These are phyloP conservation scores for Phthorimaea operculella DNA, from an alignment of 1,140 invertebrate species.

Conservation along the genomic window DNA sequence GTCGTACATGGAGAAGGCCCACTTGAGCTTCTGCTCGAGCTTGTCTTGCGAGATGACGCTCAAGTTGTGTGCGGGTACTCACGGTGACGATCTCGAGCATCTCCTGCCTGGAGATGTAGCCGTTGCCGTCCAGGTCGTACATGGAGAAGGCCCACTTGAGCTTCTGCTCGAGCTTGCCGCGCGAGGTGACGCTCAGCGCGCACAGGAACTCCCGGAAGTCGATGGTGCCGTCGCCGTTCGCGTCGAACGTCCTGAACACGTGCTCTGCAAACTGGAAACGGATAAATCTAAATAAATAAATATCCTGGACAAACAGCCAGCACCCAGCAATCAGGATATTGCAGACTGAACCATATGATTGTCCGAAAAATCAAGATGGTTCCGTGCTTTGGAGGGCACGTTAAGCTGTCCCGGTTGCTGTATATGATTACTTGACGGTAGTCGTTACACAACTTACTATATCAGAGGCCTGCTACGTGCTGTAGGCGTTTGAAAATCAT, in stretches of 20 bases:
- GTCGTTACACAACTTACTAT: too few relatives aligned
- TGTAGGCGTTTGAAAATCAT: too few relatives aligned
- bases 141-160: slow-evolving; percentile 98
- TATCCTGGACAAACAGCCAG: too few relatives aligned
- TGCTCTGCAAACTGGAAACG: slow-evolving; percentile 92
- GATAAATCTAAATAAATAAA: too few relatives aligned
- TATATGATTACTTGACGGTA: too few relatives aligned
- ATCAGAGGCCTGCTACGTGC: too few relatives aligned
- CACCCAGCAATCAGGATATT: too few relatives aligned
- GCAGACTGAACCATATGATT: too few relatives aligned
- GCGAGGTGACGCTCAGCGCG: slow-evolving; percentile 93
- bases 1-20: slow-evolving; percentile 98
- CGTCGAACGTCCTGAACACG: slow-evolving; percentile 98
- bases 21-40: slow-evolving; percentile 96
- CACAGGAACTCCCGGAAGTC: slow-evolving; percentile 98
- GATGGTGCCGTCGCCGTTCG: slow-evolving; percentile 97
- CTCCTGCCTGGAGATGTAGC: slow-evolving; percentile 94
- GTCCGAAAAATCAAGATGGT: too few relatives aligned
- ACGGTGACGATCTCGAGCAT: slow-evolving; percentile 98
- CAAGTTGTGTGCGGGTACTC: slow-evolving; percentile 52
- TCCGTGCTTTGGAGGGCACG: too few relatives aligned
- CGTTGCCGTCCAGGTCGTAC: slow-evolving; percentile 96
- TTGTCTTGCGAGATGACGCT: slow-evolving; percentile 72
- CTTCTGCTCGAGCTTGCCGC: slow-evolving; percentile 97
- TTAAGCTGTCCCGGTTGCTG: too few relatives aligned